A percentile compares a stretch with the other conserved stretches of the same genome.
Conservation (phyloP, 1,140 invertebrate genomes). For the Formica selysi region DNA sequence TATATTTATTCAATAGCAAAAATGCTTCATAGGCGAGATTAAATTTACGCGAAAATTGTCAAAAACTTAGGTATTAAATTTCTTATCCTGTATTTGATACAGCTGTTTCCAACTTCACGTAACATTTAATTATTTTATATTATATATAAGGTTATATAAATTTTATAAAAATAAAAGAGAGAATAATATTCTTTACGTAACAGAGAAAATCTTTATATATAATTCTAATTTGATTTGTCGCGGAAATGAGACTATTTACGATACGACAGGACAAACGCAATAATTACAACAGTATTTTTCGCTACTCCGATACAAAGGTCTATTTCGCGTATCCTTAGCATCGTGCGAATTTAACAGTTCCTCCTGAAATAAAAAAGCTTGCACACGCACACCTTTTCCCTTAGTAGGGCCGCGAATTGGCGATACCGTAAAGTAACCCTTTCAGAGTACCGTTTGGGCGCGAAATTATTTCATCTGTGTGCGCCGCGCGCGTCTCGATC, state of each 20-base stretch:
- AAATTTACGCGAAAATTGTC: too few relatives aligned
- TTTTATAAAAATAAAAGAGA: not conserved
- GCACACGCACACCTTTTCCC: not conserved
- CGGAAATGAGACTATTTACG: slow-evolving; percentile 3
- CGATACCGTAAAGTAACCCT: slow-evolving; percentile 22
- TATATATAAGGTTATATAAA: not conserved
- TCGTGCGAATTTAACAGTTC: slow-evolving; percentile 39
- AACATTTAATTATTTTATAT: too few relatives aligned
- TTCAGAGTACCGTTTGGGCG: slow-evolving; percentile 49
- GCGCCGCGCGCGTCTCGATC: slow-evolving; percentile 5
- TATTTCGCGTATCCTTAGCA: slow-evolving; percentile 35
- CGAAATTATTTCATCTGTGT: slow-evolving; percentile 56
- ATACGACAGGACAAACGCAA: not conserved
- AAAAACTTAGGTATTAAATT: too few relatives aligned
- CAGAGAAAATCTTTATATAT: not conserved
- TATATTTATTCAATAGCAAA: too few relatives aligned
- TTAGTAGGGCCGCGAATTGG: slow-evolving; percentile 24
- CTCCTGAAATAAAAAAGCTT: not conserved
- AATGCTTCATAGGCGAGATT: too few relatives aligned
- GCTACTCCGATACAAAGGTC: slow-evolving; percentile 12
- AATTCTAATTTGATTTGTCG: slow-evolving; percentile 5
- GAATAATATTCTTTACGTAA: not conserved
- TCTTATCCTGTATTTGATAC: too few relatives aligned
- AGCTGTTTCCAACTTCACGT: not conserved
- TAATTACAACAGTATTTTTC: not conserved